Base-by-base conservation (phyloP, 2,113 vertebrate species). In the Galemys pyrenaicus region DNA sequence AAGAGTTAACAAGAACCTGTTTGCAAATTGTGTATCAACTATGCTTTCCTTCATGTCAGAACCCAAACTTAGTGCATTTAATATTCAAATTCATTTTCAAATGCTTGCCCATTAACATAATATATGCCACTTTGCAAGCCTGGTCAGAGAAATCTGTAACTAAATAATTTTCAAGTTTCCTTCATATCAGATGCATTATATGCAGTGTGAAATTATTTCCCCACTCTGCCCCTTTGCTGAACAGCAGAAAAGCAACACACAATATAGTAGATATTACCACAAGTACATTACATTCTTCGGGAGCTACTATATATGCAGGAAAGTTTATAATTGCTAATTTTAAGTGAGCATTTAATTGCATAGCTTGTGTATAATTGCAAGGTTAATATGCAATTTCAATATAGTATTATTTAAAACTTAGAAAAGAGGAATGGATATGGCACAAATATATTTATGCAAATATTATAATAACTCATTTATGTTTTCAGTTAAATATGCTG, bases 101-200 rank as follows among this genome's bases (percentile, higher is more conserved):
- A 98, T 98, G 95, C 96, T 96, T 98, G 75, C 0, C 98, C 83
- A 98, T 98, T 98, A 98, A 98, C 98, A 98, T 98, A 98, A 98
- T 98, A 97, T 98, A 98, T 98, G 97, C 97, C 77, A 98, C 84
- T 98, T 98, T 98, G 96, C 98, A 98, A 98, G 98, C 98, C 98
- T 97, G 98, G 98, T 98, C 98, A 98, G 96, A 98, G 97, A 98
- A 97, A 97, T 98, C 98, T 98, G 98, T 98, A 98, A 98, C 98
- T 98, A 98, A 98, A 98, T 98, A 98, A 98, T 98, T 98, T 98
- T 98, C 98, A 98, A 98, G 97, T 98, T 98, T 98, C 97, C 98
- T 98, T 98, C 98, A 98, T 98, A 98, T 97, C 97, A 98, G 98
- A 98, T 98, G 98, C 92, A 98, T 98, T 98, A 98, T 98, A 98